Evolutionary conservation across 1,140 invertebrate genomes (phyloP), one percentile per base, ranked within the genome.

Genomic region (Sarcophaga peregrina): DNA sequence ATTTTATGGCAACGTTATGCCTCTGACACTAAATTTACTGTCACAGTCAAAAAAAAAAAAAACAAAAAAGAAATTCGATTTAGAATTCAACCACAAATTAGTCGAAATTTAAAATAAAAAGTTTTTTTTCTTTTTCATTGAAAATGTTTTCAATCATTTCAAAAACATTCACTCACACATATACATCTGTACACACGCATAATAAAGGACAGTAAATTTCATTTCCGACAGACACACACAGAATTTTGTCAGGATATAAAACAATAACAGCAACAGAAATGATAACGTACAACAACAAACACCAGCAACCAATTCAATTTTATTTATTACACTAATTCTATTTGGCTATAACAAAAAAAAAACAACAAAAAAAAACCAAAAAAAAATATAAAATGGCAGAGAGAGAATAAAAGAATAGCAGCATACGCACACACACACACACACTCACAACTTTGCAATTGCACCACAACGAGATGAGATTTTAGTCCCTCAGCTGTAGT

Each of bases 271-370:
- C 45, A 13, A 76, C 15, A 20, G 9, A 0, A 76, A 50, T 50
- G n/a, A 20, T n/a, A 78, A 78, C 5, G n/a, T n/a, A 47, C 73
- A 75, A 15, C 11, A 75, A 47, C 45, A 46, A 75, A 47, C 73
- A 75, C 46, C 47, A 48, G 47, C 45, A n/a, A 75, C 17, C 75
- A 78, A 50, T 78, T 48, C 75, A 50, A 50, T 78, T 78, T 78
- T 78, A 78, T 78, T 78, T 78, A 78, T 78, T 78, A 50, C 75
- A 78, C 75, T 78, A 78, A 78, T 78, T 78, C 75, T 68, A 68
- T 68, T 68, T 68, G 8, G 9, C 75, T 50, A 50, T 50, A 10
- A 17, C 4, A 5, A 68, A 37, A 37, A 37, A 37, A 37, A 1
- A 37, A 37, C 4, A 37, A n/a, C 25, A 37, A 37, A 3, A 68